A percentile compares a stretch with the other conserved stretches of the same genome.
Conservation (phyloP, 92 coral and sea anemone genomes). For the Porites divaricata region DNA sequence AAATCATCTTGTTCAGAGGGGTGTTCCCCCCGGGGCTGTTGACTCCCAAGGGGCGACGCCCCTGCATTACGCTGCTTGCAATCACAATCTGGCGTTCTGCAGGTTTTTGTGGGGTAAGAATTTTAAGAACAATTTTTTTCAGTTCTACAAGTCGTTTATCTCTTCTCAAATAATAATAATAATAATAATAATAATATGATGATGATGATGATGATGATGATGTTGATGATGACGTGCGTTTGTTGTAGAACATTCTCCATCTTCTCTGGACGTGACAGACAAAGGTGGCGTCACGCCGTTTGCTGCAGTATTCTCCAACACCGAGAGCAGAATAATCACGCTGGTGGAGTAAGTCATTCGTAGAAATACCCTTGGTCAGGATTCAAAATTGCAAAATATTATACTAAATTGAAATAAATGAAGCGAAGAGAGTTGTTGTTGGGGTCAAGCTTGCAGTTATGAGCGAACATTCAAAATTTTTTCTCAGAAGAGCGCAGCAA, state of each 20-base stretch:
- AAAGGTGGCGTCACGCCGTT: conserved; percentile 82
- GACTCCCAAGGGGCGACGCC: conserved; percentile 81
- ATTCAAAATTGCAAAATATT: too few relatives aligned
- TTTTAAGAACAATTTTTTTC: too few relatives aligned
- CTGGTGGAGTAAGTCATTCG: conserved; percentile 62
- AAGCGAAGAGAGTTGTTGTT: too few relatives aligned
- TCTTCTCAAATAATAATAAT: background rate
- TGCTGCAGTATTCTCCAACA: conserved; percentile 76
- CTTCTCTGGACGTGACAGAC: conserved; percentile 70
- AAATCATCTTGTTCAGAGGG: conserved; percentile 80
- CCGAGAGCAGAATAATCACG: conserved; percentile 37
- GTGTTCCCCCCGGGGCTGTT: conserved; percentile 75
- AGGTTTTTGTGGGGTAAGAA: conserved; percentile 77
- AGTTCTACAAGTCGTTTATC: background rate
- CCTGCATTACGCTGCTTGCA: conserved; percentile 87
- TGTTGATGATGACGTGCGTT: background rate
- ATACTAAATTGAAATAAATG: too few relatives aligned
- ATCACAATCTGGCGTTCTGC: conserved; percentile 79
- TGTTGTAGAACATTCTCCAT: conserved; percentile 71
- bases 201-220: background rate
- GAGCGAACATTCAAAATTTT: too few relatives aligned
- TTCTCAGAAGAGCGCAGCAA: too few relatives aligned
- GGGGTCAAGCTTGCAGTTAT: too few relatives aligned
- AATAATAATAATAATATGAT: too few relatives aligned
- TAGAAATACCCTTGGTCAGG: too few relatives aligned